Base-by-base conservation (phyloP, 2,888 invertebrate species). In the Parnassius apollo region DNA sequence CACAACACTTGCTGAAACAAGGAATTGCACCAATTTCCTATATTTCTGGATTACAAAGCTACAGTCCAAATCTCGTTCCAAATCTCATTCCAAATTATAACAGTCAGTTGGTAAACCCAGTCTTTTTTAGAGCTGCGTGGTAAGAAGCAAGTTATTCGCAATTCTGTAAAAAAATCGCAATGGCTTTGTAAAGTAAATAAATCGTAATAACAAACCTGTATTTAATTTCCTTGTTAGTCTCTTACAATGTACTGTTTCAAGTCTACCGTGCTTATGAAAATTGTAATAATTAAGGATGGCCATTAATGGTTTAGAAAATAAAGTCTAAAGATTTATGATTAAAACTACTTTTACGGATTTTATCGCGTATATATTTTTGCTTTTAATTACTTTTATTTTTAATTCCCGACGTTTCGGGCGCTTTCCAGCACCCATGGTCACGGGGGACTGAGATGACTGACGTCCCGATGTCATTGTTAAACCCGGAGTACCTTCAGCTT, bases 1-100 rank as follows among this genome's bases (percentile, higher is more conserved):
- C 59, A 51, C 63, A 59, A n/a, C 63, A 55, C 4, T 63, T 59
- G 63, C n/a, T 63, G 45, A 51, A 55, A 18, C 59, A 55, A 13
- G 55, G 50, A 2, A 51, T 63, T 46, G 63, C 63, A 8, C 63
- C 63, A 11, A 35, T 63, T 10, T 50, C 58, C 4, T 63, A 59
- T n/a, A 42, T 56, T 44, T 46, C 59, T 42, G 63, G 63, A 51
- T 51, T 63, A 4, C 59, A 50, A 63, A 55, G 55, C 35, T 59
- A 55, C 18, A 50, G 48, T 1, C 53, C 62, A 1, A 50, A 59
- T 22, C 2, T 59, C 35, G 58, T 53, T 1, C 53, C 62, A 1
- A 50, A 59, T 25, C 3, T 59, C 35, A 51, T 63, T 51, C 55
- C 58, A 12, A 50, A 53, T 11, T 54, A 58, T 44, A 48, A 44